Evolutionary conservation across 2,113 vertebrate genomes (phyloP), one percentile per base, ranked within the genome.

Genomic region (Salvator merianae): DNA sequence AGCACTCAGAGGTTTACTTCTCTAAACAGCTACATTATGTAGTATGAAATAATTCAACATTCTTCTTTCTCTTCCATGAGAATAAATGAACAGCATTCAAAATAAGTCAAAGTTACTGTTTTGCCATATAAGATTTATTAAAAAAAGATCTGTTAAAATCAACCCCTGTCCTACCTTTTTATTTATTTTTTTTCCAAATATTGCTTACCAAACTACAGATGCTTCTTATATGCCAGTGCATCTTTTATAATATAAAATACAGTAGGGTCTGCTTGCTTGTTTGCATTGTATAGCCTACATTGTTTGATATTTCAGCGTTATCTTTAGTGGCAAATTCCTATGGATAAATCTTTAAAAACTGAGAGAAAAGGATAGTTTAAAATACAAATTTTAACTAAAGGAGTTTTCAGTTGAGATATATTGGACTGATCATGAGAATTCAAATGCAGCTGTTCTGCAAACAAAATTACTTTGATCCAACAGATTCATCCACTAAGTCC

Each of bases 1-100:
- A n/a, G 91, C 92, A 95, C 89, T 96, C 93, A 93, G 88, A 80
- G 90, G 88, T 93, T 95, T 93, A 95, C 95, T 96, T 74, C 94
- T 93, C 88, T 84, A 90, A 94, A 93, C 90, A 76, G 94, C 72
- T 95, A 95, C 93, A 91, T 95, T 89, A 86, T 91, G 90, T 22
- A 88, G 76, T 91, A 91, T 86, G 86, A 93, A 95, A 93, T 71
- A 50, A 89, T 89, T 4, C 3, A 63, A 62, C 68, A 85, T 65
- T 88, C 82, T 92, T 63, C 40, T 87, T 79, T 91, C 16, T 1
- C 3, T 47, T 72, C 76, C 81, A 83, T 32, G 2, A 68, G n/a
- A 5, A 26, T 79, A 81, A 70, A 89, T 73, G 68, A 24, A 78
- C 55, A 83, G 40, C 83, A 89, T 8, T 55, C 50, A 62, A 63